phyloP scores from a whole-genome alignment of 2,113 vertebrate genomes.

The Channa maculata region DNA sequence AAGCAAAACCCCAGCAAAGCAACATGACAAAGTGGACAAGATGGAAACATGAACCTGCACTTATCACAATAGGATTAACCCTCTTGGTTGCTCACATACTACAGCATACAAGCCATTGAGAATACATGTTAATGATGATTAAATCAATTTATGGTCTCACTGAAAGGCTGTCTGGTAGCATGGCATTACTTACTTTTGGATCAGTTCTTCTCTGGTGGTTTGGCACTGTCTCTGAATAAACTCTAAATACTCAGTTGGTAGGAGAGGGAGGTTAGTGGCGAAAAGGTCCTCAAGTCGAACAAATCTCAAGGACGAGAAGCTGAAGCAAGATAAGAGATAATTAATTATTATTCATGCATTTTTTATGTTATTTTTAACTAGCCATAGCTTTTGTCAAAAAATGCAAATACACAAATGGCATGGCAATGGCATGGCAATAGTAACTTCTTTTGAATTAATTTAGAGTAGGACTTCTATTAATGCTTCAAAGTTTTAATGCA shows the following conservation, averaged over 20 bases:
- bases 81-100: constrained; percentile 14
- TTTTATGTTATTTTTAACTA: not conserved
- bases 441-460: too few relatives aligned
- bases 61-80: constrained; percentile 35
- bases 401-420: not conserved
- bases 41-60: constrained; percentile 51
- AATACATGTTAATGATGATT: constrained; percentile 2
- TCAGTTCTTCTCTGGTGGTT: constrained; percentile 80
- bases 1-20: constrained; percentile 31
- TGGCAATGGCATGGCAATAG: too few relatives aligned
- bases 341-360: not conserved
- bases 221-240: constrained; percentile 85
- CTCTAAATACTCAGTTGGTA: constrained; percentile 81
- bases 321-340: constrained; percentile 55
- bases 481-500: too few relatives aligned
- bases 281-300: constrained; percentile 84
- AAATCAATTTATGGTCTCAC: constrained; percentile 2
- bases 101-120: not conserved
- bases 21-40: constrained; percentile 52
- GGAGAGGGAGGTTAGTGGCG: constrained; percentile 80
- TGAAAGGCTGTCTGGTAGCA: constrained; percentile 12
- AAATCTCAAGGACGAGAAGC: constrained; percentile 88
- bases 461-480: too few relatives aligned
- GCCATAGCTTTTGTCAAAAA: not conserved
- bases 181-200: constrained; percentile 81